Evolutionary conservation across 2,888 invertebrate genomes (phyloP).

Genomic region (Ethmia dodecea): DNA sequence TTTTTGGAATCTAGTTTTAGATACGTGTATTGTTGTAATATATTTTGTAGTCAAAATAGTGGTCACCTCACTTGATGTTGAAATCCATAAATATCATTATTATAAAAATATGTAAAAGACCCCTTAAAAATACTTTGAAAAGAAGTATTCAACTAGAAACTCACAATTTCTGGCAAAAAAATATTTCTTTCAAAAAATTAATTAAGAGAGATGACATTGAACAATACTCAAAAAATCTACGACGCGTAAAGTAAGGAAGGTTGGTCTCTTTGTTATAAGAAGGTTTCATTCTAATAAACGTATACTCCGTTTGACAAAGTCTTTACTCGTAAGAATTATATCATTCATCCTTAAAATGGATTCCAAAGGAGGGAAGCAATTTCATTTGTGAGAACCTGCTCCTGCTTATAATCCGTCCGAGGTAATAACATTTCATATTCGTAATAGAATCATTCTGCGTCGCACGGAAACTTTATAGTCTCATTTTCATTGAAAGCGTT

Average conservation of each 20-base stretch:
- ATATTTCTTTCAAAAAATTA: conserved; percentile 4
- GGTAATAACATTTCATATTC: conserved; percentile 78
- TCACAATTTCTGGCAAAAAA: conserved; percentile 4
- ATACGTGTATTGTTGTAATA: too few relatives aligned
- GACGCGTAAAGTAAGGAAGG: conserved; percentile 13
- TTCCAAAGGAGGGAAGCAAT: conserved; percentile 75
- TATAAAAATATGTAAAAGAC: neutral
- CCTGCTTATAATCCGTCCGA: conserved; percentile 76
- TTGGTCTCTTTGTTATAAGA: conserved; percentile 13
- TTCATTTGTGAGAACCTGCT: conserved; percentile 76
- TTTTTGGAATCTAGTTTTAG: neutral
- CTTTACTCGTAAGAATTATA: conserved; percentile 72
- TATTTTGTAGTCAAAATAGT: too few relatives aligned
- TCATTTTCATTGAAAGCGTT: conserved; percentile 76
- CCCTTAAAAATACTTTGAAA: neutral
- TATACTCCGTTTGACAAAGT: conserved; percentile 61
- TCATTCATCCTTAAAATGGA: conserved; percentile 74
- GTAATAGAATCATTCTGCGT: conserved; percentile 76
- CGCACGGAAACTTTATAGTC: conserved; percentile 75
- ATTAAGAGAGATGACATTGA: conserved; percentile 13
- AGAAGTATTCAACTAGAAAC: neutral
- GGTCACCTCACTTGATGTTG: too few relatives aligned
- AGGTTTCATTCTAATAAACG: conserved; percentile 37
- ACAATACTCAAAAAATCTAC: conserved; percentile 13
- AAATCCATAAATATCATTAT: neutral